Base-by-base conservation (phyloP, 2,113 vertebrate species). In the Nerophis ophidion region DNA sequence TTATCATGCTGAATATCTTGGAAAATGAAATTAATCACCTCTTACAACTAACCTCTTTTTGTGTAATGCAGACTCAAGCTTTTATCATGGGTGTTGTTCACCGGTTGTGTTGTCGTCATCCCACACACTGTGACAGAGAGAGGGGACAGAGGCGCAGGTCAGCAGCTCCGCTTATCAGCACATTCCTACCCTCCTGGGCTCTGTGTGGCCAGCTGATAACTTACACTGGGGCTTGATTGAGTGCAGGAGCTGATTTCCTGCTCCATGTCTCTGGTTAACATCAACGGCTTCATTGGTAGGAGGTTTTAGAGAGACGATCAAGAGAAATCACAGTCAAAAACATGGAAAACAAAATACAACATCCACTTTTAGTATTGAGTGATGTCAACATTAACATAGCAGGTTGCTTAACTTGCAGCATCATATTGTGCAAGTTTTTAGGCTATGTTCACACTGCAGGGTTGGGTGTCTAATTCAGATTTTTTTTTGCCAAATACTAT, bases 81-180 rank as follows among this genome's bases (percentile, higher is more conserved):
- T 58, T 82, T 76, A 74, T 84, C 74, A 61, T 64, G 50, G 11
- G 38, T 59, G 73, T 48, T 73, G 76, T 67, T 80, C 70, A 63
- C 63, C 63, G 68, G 64, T 68, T 59, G 40, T 1, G 45, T 69
- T 75, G 62, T 85, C 60, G 72, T 81, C 64, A 40, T 80, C 76
- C 81, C 76, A 75, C 56, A 83, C 78, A 48, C 62, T 34, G 67
- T 59, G 72, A 77, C 58, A 59, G 66, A 66, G 59, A 75, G 65
- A 63, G 57, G 72, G 63, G 71, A 79, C 75, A 72, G 61, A 46
- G 79, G 66, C 61, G 66, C 77, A 72, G 82, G 75, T 82, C 65
- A 74, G 62, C 53, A 70, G 72, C 75, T 57, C 57, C 42, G 81
- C 82, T 89, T 88, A 89, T 91, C 87, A 84, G 78, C 71, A 81